phyloP scores from a whole-genome alignment of 2,888 invertebrate genomes.

The Alloplasta piceator region DNA sequence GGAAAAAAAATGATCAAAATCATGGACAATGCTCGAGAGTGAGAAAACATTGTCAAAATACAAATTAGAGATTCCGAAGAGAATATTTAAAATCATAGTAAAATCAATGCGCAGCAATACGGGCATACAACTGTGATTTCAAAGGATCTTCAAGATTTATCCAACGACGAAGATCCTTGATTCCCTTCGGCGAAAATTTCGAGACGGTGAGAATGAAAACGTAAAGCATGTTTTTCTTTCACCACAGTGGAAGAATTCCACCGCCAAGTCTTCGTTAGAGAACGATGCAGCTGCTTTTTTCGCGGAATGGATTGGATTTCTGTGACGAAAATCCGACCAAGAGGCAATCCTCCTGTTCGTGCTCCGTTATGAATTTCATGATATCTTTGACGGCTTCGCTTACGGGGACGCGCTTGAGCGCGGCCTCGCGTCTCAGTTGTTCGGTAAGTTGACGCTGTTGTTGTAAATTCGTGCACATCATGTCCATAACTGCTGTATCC shows the following conservation, averaged over 20 bases:
- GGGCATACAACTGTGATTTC: too few species aligned
- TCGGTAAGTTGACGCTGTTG: slow-evolving; percentile 97
- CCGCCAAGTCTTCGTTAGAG: slow-evolving; percentile 85
- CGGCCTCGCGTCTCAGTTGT: slow-evolving; percentile 95
- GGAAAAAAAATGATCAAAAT: background rate
- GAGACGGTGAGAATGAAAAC: background rate
- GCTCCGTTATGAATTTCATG: slow-evolving; percentile 94
- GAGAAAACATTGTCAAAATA: slow-evolving; percentile 8
- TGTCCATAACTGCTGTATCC: slow-evolving; percentile 95
- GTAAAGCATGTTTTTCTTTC: background rate
- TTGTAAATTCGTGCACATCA: slow-evolving; percentile 96
- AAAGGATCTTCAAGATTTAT: slow-evolving; percentile 7
- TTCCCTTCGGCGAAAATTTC: background rate
- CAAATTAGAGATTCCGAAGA: background rate
- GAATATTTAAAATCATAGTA: background rate
- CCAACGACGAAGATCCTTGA: background rate
- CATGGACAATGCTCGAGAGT: background rate
- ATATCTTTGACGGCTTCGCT: slow-evolving; percentile 97
- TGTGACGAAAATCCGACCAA: slow-evolving; percentile 97
- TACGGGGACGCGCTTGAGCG: slow-evolving; percentile 92
- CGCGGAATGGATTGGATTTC: slow-evolving; percentile 97
- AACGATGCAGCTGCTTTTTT: slow-evolving; percentile 94
- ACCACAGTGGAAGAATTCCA: slow-evolving; percentile 35
- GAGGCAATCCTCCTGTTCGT: slow-evolving; percentile 96
- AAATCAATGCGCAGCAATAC: background rate